phyloP scores from a whole-genome alignment of 2,888 invertebrate genomes.

The Volucella inflata region DNA sequence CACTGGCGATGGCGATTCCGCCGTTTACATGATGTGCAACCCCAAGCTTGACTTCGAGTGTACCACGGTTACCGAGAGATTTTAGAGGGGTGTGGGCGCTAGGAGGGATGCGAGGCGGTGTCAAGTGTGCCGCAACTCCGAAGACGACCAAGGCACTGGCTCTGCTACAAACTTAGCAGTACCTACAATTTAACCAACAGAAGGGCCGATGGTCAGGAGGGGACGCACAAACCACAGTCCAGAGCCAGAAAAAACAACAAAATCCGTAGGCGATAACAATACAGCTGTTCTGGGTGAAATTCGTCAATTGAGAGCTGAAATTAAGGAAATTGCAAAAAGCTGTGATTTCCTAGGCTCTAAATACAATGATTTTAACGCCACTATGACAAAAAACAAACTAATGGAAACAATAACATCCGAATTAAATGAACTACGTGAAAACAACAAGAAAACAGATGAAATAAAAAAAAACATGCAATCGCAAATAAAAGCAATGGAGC shows the following conservation, averaged over 20 bases:
- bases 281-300: background rate
- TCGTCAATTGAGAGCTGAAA: background rate
- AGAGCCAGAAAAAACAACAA: background rate
- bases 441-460: background rate
- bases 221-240: background rate
- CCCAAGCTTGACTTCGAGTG: background rate
- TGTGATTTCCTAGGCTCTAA: background rate
- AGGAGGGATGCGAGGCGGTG: background rate
- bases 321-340: background rate
- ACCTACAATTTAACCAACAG: background rate
- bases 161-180: slow-evolving; percentile 1
- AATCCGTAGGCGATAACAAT: background rate
- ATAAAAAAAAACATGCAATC: background rate
- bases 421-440: background rate
- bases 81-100: background rate
- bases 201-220: background rate
- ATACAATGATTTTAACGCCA: background rate
- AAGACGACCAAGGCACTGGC: too few species aligned
- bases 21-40: background rate
- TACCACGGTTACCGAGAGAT: background rate
- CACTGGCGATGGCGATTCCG: background rate
- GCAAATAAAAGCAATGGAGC: background rate
- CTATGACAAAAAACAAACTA: background rate
- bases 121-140: too few species aligned
- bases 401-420: background rate